phyloP scores from a whole-genome alignment of 2,113 vertebrate genomes.

The Candoia aspera region DNA sequence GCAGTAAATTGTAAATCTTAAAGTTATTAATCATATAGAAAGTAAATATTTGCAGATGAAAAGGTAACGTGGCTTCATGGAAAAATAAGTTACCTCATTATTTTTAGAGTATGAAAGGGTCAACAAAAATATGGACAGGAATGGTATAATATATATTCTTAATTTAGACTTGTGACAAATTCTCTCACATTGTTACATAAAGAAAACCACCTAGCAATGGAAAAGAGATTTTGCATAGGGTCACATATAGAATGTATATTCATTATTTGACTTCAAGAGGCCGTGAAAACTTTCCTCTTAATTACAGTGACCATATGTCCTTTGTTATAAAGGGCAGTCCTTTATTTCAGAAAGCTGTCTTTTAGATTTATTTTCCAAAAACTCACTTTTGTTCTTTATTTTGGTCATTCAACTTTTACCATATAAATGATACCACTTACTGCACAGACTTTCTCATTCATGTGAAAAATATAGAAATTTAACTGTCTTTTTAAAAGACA shows the following conservation, averaged over 20 bases:
- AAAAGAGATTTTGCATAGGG: neutral
- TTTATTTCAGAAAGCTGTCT: neutral
- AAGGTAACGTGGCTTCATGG: neutral
- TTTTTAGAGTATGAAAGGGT: neutral
- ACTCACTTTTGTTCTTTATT: neutral
- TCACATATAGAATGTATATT: neutral
- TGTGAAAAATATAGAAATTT: neutral
- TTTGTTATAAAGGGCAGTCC: neutral
- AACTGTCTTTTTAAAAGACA: neutral
- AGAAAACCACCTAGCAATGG: neutral
- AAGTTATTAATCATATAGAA: neutral
- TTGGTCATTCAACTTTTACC: neutral
- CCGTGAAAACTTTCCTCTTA: neutral
- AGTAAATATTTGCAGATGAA: neutral
- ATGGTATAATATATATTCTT: neutral
- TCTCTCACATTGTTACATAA: neutral
- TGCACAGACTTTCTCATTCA: neutral
- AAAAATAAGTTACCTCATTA: neutral
- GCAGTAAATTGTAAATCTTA: neutral
- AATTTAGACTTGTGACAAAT: neutral
- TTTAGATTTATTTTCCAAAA: neutral
- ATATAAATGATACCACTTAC: neutral
- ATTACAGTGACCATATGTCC: neutral
- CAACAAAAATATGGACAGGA: neutral
- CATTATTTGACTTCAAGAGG: too few relatives aligned